Percentiles rank a stretch among this genome's conserved stretches.
Evolutionary conservation across 2,113 vertebrate genomes (phyloP).

Genomic region (Dipodomys merriami): DNA sequence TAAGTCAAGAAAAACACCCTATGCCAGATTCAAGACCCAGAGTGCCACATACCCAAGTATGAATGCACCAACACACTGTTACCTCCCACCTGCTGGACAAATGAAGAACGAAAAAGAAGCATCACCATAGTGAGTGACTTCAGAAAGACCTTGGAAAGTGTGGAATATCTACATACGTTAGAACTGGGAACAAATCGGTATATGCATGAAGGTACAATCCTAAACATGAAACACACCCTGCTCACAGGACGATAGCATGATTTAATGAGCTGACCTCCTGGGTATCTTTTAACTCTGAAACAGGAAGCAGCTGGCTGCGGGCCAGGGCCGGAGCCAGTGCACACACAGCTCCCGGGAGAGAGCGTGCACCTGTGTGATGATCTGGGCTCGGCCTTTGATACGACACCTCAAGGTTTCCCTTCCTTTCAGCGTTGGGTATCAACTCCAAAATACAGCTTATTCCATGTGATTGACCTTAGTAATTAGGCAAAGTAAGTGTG

Average conservation of each 20-base stretch:
- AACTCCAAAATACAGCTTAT: slow-evolving; percentile 2
- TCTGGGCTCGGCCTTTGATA: neutral
- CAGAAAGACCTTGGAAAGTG: neutral
- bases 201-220: neutral
- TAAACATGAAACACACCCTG: slow-evolving; percentile 32
- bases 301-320: neutral
- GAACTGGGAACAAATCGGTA: neutral
- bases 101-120: neutral
- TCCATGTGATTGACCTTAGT: neutral
- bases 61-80: neutral
- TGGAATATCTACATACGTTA: neutral
- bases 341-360: no score
- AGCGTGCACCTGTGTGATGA: neutral
- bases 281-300: neutral
- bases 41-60: neutral
- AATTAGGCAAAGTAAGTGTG: neutral
- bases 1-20: neutral
- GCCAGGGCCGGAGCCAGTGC: no score
- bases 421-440: neutral
- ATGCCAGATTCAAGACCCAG: neutral
- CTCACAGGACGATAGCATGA: neutral
- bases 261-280: neutral
- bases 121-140: neutral
- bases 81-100: neutral
- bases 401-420: neutral